Conservation (phyloP, 2,113 vertebrate genomes). For the Mustelus asterias region DNA sequence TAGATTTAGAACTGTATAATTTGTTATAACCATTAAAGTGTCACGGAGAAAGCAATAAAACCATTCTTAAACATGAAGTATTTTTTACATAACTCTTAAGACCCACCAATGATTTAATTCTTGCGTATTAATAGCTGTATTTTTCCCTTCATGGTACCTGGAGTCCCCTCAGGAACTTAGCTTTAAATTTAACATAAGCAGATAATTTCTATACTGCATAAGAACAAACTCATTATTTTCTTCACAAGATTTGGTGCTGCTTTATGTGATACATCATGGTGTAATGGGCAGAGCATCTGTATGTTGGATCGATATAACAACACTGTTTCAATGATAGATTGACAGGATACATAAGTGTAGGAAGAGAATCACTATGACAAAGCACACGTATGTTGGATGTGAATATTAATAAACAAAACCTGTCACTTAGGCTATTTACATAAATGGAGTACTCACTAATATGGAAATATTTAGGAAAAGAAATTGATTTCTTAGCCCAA, state of each 20-base stretch:
- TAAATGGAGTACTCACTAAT: not conserved
- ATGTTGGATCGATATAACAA: not conserved
- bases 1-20: not conserved
- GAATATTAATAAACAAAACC: not conserved
- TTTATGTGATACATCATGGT: not conserved
- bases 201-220: not conserved
- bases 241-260: not conserved
- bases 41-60: not conserved
- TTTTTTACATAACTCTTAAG: not conserved
- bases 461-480: not conserved
- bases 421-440: not conserved
- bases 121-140: not conserved
- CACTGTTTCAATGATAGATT: not conserved
- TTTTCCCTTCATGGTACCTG: not conserved
- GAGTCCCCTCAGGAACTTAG: not conserved
- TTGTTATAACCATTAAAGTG: not conserved
- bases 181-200: not conserved
- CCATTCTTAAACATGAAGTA: not conserved
- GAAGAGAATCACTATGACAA: not conserved
- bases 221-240: not conserved
- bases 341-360: not conserved
- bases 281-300: not conserved
- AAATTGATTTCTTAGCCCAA: not conserved
- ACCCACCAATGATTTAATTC: not conserved
- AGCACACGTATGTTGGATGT: not conserved